Evolutionary conservation across 2,888 invertebrate genomes (phyloP), one percentile per base, ranked within the genome.

Genomic region (Agrotis segetum): DNA sequence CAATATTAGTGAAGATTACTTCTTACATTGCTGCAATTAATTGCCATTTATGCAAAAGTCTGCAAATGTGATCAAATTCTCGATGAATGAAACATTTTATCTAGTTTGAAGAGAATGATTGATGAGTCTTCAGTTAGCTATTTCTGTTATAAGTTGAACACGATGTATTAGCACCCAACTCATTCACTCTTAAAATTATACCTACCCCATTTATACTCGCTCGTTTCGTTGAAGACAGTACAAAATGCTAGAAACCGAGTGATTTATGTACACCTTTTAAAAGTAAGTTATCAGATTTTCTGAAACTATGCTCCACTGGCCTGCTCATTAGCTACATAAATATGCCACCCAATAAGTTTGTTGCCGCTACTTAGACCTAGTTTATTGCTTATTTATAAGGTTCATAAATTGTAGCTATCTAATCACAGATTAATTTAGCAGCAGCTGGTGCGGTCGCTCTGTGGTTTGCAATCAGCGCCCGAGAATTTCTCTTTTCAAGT

Each of bases 381-480:
- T 84, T 86, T 80, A 82, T 85, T 77, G 67, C 77, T 71, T 81
- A 82, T 87, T 83, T 87, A 87, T 84, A 68, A 68, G 46, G n/a
- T 46, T 52, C 55, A 74, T 81, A 82, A 78, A 82, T 84, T 77
- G 59, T 71, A 24, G 68, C 65, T 67, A 77, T 73, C 77, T 77
- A 78, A 76, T 80, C 75, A 80, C 44, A 68, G 75, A 81, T 84
- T 83, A 81, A 76, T 73, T 73, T 71, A 67, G 64, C 44, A 29
- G 53, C 67, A 58, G 67, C 58, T 56, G 77, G 70, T 82, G 86
- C 73, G 86, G 85, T 87, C 67, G 73, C 74, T 66, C 73, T 82
- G 88, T 74, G 87, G 86, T 89, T 89, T 86, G 81, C 79, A 85
- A 86, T 87, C 84, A 86, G 79, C 67, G 53, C 24, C 58, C 17